These are phyloP conservation scores for Agrochola lychnidis DNA, from an alignment of 2,888 invertebrate species.

Conservation along the genomic window DNA sequence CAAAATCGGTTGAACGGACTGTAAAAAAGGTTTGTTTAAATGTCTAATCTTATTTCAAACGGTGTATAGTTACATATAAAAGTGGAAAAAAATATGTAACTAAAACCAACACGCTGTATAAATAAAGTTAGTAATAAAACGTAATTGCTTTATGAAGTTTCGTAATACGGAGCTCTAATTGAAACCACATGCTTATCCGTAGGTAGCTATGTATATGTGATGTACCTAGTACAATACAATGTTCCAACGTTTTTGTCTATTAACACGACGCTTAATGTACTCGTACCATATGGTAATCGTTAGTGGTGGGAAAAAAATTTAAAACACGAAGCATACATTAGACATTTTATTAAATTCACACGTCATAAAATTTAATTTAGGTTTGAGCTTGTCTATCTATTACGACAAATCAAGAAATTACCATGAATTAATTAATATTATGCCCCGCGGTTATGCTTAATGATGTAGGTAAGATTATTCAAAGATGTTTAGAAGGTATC, in stretches of 20 bases:
- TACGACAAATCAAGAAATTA: slow-evolving; percentile 52
- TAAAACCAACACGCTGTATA: slow-evolving; percentile 52
- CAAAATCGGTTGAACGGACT: too few relatives aligned
- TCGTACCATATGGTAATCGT: slow-evolving; percentile 78
- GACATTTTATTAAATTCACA: slow-evolving; percentile 65
- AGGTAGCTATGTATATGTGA: slow-evolving; percentile 13
- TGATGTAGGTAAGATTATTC: slow-evolving; percentile 41
- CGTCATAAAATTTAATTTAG: slow-evolving; percentile 56
- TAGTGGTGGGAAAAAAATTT: slow-evolving; percentile 71
- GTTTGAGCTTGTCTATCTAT: slow-evolving; percentile 28
- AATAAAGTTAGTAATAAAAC: slow-evolving; percentile 58
- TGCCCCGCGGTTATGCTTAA: slow-evolving; percentile 36
- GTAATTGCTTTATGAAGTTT: slow-evolving; percentile 65
- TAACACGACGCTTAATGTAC: slow-evolving; percentile 70
- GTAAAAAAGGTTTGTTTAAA: too few relatives aligned
- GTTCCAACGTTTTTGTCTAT: slow-evolving; percentile 73
- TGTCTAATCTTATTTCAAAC: too few relatives aligned
- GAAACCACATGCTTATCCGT: slow-evolving; percentile 76
- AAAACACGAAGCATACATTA: slow-evolving; percentile 74
- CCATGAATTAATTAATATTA: slow-evolving; percentile 42
- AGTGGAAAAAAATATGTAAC: slow-evolving; percentile 8
- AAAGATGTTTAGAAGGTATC: slow-evolving; percentile 13
- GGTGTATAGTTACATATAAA: neutral
- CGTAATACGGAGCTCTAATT: slow-evolving; percentile 72
- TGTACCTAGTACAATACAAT: slow-evolving; percentile 61